Base-by-base conservation (phyloP, 2,797 vertebrate genomes). In the Bufotes viridis region DNA sequence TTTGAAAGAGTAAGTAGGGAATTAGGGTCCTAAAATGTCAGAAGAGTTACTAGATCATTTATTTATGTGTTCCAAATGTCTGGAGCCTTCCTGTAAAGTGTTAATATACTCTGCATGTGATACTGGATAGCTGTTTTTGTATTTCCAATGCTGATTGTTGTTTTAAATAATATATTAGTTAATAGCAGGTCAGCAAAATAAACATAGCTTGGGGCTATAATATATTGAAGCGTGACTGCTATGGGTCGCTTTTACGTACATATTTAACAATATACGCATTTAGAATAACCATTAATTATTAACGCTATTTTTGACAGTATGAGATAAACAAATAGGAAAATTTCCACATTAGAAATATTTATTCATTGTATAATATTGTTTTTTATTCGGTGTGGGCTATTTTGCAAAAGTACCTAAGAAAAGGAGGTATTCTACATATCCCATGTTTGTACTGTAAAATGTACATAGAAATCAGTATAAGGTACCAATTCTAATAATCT, bases 251-350 rank as follows among this genome's bases (percentile, higher is more conserved):
- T 81, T 81, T 86, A 58, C 70, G 67, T 82, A 34, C 61, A 86
- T 86, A 78, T 24, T 74, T 75, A 80, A 65, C 1, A 22, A 75
- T 74, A 82, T 82, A 70, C 61, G 82, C 61, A 89, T 86, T 67
- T 86, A 51, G 26, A 78, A 86, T 63, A n/a, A 22, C 67, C 70
- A 86, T 89, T 60, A 86, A 89, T 86, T 86, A 89, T 89, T 86
- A 53, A 89, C 17, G 67, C 15, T 76, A 34, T 89, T 82, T 88
- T 49, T 58, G 55, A 65, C 26, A 72, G 49, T n/a, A 80, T 60
- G 69, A 86, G 34, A 88, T 74, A 85, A 84, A 88, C 75, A 84
- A 74, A 88, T 55, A 60, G 11, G 34, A 61, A 55, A 74, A 72
- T 60, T 55, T 81, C 49, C 34, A 81, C 58, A 78, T 87, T 75